Base-by-base conservation (phyloP, 2,888 invertebrate species). In the Chloroclysta siterata region DNA sequence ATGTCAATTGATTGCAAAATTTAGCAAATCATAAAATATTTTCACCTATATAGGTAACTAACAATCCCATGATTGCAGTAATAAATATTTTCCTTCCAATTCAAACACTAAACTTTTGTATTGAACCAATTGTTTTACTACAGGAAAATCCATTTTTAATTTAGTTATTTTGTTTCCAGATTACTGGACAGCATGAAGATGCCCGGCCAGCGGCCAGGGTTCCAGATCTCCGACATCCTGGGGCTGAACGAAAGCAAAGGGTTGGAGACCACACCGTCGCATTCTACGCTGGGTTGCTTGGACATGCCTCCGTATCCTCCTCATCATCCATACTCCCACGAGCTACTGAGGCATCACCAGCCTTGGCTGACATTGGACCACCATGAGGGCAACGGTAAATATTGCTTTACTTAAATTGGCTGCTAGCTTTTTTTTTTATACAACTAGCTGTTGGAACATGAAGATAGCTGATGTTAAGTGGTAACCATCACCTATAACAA, bases 141-240 rank as follows among this genome's bases (percentile, higher is more conserved):
- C 44, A 61, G 53, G 33, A 48, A 53, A 66, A 56, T 66, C 54
- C 54, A 44, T 54, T 61, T 62, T 66, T 55, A 46, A 59, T 62
- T 41, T 63, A 55, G 60, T 58, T 15, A 54, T 69, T 71, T 72
- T 69, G 47, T 70, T 72, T 74, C 69, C 94, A 97, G 97, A 80
- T 93, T 97, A 65, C 90, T 97, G 83, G 97, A 97, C 84, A 96
- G 95, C 76, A 96, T 96, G 94, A 96, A 96, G 89, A 95, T 96
- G 94, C 96, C 96, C 0, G 95, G 95, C 57, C 96, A 96, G 79
- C 94, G 96, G 74, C 94, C 97, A 0, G 97, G 98, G 66, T 98
- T 98, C 89, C 97, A 97, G 80, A 98, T 98, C 79, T 97, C 98
- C 76, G 98, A 98, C 86, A 98, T 98, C 80, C 93, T 98, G 79